phyloP scores from a whole-genome alignment of 2,888 invertebrate species.

The Aquatica leii region DNA sequence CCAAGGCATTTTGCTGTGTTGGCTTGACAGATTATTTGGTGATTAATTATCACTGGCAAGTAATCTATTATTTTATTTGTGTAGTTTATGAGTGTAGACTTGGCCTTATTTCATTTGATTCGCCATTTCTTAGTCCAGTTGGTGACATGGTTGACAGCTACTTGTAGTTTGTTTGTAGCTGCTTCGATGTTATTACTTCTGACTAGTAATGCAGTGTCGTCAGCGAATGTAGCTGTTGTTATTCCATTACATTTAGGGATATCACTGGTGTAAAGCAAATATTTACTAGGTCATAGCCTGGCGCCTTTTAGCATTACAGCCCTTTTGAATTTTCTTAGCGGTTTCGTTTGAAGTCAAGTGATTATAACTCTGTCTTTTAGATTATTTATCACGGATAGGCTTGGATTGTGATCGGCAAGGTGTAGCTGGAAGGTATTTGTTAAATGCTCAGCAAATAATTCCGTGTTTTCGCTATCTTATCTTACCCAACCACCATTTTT shows the following conservation, averaged over 20 bases:
- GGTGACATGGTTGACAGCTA: slow-evolving; percentile 8
- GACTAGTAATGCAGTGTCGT: no score
- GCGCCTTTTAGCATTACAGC: not conserved
- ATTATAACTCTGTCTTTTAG: no score
- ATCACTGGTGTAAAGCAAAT: slow-evolving; percentile 18
- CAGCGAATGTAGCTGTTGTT: no score
- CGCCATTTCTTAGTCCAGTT: slow-evolving; percentile 29
- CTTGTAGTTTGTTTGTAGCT: slow-evolving; percentile 19
- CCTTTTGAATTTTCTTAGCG: not conserved
- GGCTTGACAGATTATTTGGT: slow-evolving; percentile 20
- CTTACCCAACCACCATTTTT: slow-evolving; percentile 15
- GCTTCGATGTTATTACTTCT: slow-evolving; percentile 15
- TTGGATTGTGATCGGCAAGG: no score
- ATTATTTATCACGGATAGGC: no score
- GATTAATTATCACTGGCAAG: slow-evolving; percentile 27
- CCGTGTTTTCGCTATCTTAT: not conserved
- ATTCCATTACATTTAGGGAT: no score
- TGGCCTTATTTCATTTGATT: no score
- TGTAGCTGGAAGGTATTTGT: no score
- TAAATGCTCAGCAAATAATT: no score
- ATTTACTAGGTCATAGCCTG: not conserved
- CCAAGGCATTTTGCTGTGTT: slow-evolving; percentile 41
- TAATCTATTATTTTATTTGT: slow-evolving; percentile 17
- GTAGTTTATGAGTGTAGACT: slow-evolving; percentile 40
- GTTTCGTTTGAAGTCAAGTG: no score